These are phyloP conservation scores for Cetonia aurata DNA, from an alignment of 2,888 invertebrate genomes.

Conservation along the genomic window DNA sequence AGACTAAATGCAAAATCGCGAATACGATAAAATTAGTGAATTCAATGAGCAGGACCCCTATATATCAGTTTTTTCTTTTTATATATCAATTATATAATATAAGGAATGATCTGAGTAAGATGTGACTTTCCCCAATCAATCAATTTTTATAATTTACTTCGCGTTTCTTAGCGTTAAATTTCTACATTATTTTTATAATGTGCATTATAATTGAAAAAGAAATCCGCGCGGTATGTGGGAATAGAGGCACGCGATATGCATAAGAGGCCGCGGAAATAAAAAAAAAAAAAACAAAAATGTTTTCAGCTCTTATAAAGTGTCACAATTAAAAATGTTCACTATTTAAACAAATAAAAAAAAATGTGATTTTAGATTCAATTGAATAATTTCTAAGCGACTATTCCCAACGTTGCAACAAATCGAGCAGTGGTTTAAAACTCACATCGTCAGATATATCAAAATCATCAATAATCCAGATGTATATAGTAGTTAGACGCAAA, in stretches of 20 bases:
- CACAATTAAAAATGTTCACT: slow-evolving; percentile 32
- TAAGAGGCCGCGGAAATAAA: slow-evolving; percentile 58
- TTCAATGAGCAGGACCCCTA: slow-evolving; percentile 45
- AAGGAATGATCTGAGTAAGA: slow-evolving; percentile 57
- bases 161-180: slow-evolving; percentile 5
- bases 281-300: slow-evolving; percentile 50
- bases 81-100: slow-evolving; percentile 51
- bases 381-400: slow-evolving; percentile 53
- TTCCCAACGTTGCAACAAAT: slow-evolving; percentile 54
- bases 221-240: slow-evolving; percentile 54
- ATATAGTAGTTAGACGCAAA: slow-evolving; percentile 43
- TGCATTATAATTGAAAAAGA: slow-evolving; percentile 41
- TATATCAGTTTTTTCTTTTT: slow-evolving; percentile 32
- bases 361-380: neutral
- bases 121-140: slow-evolving; percentile 60
- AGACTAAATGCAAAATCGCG: slow-evolving; percentile 5
- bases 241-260: slow-evolving; percentile 61
- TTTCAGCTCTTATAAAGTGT: neutral
- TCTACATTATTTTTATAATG: neutral
- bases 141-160: slow-evolving; percentile 1
- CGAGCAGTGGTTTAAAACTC: slow-evolving; percentile 57
- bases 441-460: slow-evolving; percentile 60
- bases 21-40: slow-evolving; percentile 10
- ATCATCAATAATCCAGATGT: slow-evolving; percentile 47
- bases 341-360: slow-evolving; percentile 13